Evolutionary conservation across 2,888 invertebrate genomes (phyloP), one percentile per base, ranked within the genome.

Genomic region (Parnassius apollo): DNA sequence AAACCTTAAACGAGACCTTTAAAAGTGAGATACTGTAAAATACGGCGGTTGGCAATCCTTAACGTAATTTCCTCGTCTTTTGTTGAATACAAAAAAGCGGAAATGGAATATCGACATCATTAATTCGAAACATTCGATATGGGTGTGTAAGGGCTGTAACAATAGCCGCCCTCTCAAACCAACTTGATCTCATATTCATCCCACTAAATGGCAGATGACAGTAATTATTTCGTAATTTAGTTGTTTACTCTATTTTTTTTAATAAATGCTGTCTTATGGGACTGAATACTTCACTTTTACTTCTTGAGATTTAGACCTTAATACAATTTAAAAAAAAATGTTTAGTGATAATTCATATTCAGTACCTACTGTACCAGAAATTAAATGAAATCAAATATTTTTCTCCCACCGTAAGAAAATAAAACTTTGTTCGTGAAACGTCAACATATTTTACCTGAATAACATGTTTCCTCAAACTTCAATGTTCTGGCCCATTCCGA

Each of bases 81-180:
- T 64, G 44, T 64, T 35, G 51, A 13, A 11, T 45, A 64, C 59
- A 64, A 59, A 59, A 52, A 55, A 64, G 59, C 64, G 64, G 64
- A 64, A 64, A 64, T 64, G 59, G 56, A 56, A 59, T 55, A 59
- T 64, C 64, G 57, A 54, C 58, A n/a, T 49, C 44, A 48, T 64
- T 59, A 64, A 59, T 63, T 64, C 13, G 59, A 64, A 48, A 60
- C 56, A 64, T 62, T 62, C 50, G 62, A 55, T 50, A 63, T 59
- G 59, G 62, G 62, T 63, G 62, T 58, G 54, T 13, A 35, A 11
- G 59, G 62, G 62, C 56, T 54, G 58, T 25, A 49, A 44, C 55
- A 55, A 55, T 50, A 50, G 55, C 62, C 61, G 50, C 61, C 62
- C 62, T 55, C 42, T 44, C 50, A 53, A 13, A 48, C 22, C 44